phyloP scores from a whole-genome alignment of 2,113 vertebrate species.

The Pipra filicauda region DNA sequence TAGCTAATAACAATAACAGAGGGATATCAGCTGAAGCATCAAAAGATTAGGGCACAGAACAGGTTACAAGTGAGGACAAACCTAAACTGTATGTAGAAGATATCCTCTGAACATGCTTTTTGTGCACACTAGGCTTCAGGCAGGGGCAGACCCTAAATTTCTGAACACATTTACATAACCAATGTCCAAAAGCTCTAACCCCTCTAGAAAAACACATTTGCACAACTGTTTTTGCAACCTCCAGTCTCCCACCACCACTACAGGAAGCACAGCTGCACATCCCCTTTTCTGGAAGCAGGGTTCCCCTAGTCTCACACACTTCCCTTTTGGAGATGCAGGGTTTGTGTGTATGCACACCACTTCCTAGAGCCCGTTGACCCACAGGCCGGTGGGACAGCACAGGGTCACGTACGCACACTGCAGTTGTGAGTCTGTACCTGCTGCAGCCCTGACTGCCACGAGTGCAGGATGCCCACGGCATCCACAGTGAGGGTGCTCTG shows the following conservation, averaged over 20 bases:
- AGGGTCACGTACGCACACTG: accelerated
- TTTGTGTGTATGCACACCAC: accelerated
- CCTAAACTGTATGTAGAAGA: neutral
- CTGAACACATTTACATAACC: neutral
- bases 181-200: neutral
- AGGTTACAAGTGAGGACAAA: neutral
- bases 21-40: neutral
- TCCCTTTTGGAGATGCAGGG: neutral
- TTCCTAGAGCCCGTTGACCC: neutral
- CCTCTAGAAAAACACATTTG: neutral
- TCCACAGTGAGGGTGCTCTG: neutral
- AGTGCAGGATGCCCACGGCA: accelerated
- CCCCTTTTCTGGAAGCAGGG: neutral
- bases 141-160: neutral
- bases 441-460: neutral
- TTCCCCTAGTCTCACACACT: neutral
- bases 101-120: neutral
- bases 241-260: neutral
- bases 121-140: neutral
- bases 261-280: neutral
- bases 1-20: neutral
- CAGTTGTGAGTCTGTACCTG: neutral
- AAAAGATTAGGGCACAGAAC: neutral
- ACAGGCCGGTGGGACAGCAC: neutral
- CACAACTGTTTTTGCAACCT: neutral